These are phyloP conservation scores for Melipona beecheii DNA, from an alignment of 2,888 invertebrate genomes.

Conservation along the genomic window DNA sequence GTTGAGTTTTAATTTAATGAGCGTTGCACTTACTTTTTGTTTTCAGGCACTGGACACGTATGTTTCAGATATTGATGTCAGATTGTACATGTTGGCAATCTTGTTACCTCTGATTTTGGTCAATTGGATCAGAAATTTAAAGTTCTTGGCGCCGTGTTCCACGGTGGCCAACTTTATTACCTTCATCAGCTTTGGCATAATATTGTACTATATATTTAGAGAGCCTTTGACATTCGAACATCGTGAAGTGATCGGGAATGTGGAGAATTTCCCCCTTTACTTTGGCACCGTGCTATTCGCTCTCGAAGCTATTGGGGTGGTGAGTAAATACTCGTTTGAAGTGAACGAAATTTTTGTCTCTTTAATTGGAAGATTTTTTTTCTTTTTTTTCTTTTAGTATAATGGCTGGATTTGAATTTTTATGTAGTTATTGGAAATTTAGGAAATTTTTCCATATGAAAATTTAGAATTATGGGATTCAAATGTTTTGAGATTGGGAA, in stretches of 20 bases:
- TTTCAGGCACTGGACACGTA: slow-evolving; percentile 84
- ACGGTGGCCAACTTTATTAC: slow-evolving; percentile 95
- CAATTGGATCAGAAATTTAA: slow-evolving; percentile 93
- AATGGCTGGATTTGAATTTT: no score
- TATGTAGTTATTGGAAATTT: not conserved
- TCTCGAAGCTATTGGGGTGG: slow-evolving; percentile 96
- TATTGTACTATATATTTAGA: slow-evolving; percentile 93
- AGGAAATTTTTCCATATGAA: not conserved
- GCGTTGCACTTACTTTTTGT: slow-evolving; percentile 35
- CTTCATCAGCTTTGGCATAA: slow-evolving; percentile 92
- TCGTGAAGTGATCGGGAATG: slow-evolving; percentile 87
- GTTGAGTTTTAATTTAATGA: no score
- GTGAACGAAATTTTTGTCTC: not conserved
- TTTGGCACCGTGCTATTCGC: slow-evolving; percentile 98
- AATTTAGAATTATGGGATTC: accelerated
- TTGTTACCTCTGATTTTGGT: slow-evolving; percentile 89
- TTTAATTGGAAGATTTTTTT: not conserved
- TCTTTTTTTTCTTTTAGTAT: no score
- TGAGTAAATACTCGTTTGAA: slow-evolving; percentile 83
- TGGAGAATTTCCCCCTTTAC: slow-evolving; percentile 93
- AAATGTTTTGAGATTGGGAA: not conserved
- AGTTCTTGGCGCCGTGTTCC: slow-evolving; percentile 95
- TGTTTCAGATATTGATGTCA: slow-evolving; percentile 84
- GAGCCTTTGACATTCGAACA: slow-evolving; percentile 88
- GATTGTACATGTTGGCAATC: slow-evolving; percentile 88